phyloP scores from a whole-genome alignment of 1,140 invertebrate genomes.

The Aphelinus atriplicis region DNA sequence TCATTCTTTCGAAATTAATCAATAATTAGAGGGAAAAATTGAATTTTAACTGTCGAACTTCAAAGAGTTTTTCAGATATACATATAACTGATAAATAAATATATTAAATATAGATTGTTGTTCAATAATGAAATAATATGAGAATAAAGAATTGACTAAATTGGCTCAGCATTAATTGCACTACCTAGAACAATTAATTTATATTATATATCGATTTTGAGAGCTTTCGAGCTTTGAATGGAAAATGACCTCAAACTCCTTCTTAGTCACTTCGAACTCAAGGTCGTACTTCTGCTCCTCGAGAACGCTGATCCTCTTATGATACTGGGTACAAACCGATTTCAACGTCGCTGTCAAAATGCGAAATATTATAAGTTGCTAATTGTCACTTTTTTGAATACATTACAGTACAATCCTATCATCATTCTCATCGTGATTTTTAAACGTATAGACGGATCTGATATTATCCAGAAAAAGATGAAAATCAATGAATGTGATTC shows the following conservation, averaged over 20 bases:
- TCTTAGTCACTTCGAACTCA: constrained; percentile 92
- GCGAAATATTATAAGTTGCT: constrained; percentile 19
- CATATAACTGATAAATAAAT: too few species aligned
- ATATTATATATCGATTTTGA: constrained; percentile 36
- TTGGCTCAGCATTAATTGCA: constrained; percentile 50
- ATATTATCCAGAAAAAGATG: too few species aligned
- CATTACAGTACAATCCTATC: too few species aligned
- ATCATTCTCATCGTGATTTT: too few species aligned
- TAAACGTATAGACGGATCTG: too few species aligned
- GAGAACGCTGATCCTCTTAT: constrained; percentile 85
- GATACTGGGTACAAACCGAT: constrained; percentile 86
- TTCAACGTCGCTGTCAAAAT: constrained; percentile 79
- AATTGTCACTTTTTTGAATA: too few species aligned
- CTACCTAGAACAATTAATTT: constrained; percentile 42
- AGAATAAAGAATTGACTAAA: constrained; percentile 27
- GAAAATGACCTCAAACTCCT: constrained; percentile 83
- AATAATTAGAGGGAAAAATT: too few species aligned
- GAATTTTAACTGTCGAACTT: too few species aligned
- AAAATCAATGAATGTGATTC: too few species aligned
- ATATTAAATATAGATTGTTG: too few species aligned
- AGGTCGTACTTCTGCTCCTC: constrained; percentile 97
- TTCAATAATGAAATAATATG: neutral
- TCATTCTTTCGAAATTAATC: too few species aligned
- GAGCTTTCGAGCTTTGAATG: constrained; percentile 16
- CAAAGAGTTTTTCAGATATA: too few species aligned